phyloP scores from a whole-genome alignment of 1,140 invertebrate species.

The Bombus sibiricus region DNA sequence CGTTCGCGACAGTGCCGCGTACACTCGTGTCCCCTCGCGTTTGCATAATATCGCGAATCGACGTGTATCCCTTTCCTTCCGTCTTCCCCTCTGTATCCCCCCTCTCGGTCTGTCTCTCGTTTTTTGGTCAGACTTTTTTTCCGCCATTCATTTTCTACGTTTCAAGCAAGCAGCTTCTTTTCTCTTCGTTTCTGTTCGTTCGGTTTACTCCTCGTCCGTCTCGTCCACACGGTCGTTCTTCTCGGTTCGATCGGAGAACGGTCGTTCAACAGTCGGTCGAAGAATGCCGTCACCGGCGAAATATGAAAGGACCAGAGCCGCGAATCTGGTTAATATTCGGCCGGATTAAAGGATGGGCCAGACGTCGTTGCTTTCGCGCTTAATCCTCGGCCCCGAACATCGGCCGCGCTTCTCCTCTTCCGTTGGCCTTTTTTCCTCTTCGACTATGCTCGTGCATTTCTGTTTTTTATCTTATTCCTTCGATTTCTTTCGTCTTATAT shows the following conservation, averaged over 20 bases:
- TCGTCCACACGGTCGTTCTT: too few relatives aligned
- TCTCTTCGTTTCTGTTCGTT: background rate
- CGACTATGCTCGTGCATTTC: background rate
- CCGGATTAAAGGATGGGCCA: constrained; percentile 35
- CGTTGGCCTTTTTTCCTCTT: background rate
- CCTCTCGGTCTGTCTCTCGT: background rate
- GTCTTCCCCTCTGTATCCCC: background rate
- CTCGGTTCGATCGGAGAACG: background rate
- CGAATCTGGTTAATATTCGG: constrained; percentile 42
- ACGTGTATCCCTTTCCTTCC: background rate
- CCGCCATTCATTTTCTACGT: background rate
- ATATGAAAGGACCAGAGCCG: constrained; percentile 24
- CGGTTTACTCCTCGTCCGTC: background rate
- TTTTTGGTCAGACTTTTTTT: background rate
- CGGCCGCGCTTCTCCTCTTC: background rate
- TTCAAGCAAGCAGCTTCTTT: too few relatives aligned
- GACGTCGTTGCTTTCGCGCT: background rate
- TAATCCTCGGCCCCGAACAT: background rate
- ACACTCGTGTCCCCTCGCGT: constrained; percentile 51
- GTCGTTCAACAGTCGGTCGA: background rate
- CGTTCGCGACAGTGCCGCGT: constrained; percentile 36
- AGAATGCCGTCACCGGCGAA: constrained; percentile 36
- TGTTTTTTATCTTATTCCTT: background rate
- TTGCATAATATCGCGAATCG: constrained; percentile 62
- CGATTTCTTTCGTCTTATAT: too few relatives aligned